Evolutionary conservation across 2,113 vertebrate genomes (phyloP), one percentile per base, ranked within the genome.

Genomic region (Parus major): DNA sequence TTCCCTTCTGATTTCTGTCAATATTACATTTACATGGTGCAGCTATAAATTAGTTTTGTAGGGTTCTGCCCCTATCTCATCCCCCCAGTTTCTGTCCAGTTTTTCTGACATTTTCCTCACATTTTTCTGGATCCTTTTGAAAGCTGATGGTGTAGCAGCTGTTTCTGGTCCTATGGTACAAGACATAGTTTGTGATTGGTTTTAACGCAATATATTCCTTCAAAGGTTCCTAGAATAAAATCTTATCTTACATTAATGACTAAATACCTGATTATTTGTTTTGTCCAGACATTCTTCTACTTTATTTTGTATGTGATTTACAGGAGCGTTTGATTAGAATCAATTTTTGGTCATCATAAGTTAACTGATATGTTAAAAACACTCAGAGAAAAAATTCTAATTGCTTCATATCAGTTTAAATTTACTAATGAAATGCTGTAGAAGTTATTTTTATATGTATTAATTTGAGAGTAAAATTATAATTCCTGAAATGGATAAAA

Each of bases 211-310:
- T 9, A 9, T 68, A 49, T 19, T 91, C 41, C 27, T 87, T 91
- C 82, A 44, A 90, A 79, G 31, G n/a, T 76, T 79, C 55, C 53
- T 90, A 3, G 33, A 72, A 79, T 53, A 81, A 93, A 85, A 87
- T 72, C 57, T 85, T 85, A 87, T 68, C 53, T 92, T 41, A 75
- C 31, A 29, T 64, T 17, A 47, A 55, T 73, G 46, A 68, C 27
- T 85, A 68, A 87, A 94, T 90, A 85, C 44, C 60, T 90, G 53
- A 68, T 72, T 68, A 71, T 93, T 91, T 94, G 49, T 96, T 85
- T 94, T 85, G 57, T 41, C 65, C 21, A 44, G 27, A 71, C 13
- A 61, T 10, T 56, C 20, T 84, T 24, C 80, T 78, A n/a, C 27
- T 81, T 83, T 56, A 64, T 44, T 59, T 86, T 41, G 5, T 36